Percentiles rank a stretch among this genome's conserved stretches.
Evolutionary conservation across 2,113 vertebrate genomes (phyloP).

Genomic region (Athene cunicularia): DNA sequence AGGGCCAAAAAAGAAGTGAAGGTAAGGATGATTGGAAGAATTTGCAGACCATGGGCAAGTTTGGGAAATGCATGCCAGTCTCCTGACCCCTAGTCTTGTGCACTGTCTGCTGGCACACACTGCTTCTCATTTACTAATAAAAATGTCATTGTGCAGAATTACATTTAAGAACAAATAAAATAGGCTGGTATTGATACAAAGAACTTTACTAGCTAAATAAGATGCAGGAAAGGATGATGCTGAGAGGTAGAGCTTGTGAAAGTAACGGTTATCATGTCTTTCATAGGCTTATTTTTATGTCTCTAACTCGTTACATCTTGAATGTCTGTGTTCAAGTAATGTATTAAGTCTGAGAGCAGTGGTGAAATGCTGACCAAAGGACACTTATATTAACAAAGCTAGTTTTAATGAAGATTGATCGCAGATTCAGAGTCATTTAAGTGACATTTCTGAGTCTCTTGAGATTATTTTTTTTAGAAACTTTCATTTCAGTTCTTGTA

Average conservation of each 20-base stretch:
- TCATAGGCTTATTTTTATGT: neutral
- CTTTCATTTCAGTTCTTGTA: neutral
- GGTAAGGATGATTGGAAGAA: constrained; percentile 25
- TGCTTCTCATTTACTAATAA: neutral
- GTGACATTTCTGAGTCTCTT: neutral
- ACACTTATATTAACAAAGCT: neutral
- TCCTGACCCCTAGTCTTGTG: neutral
- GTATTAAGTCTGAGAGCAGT: neutral
- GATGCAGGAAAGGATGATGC: neutral
- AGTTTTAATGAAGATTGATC: neutral
- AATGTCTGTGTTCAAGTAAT: neutral
- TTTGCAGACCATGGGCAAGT: neutral
- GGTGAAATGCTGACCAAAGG: neutral
- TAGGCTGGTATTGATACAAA: neutral
- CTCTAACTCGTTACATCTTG: neutral
- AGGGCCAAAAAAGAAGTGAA: neutral
- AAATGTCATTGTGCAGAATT: neutral
- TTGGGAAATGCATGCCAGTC: neutral
- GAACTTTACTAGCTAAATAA: neutral
- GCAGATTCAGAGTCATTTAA: neutral
- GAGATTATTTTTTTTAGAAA: neutral
- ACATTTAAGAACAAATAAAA: neutral
- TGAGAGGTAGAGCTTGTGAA: neutral
- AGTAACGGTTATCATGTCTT: neutral
- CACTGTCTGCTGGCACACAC: neutral